These are phyloP conservation scores for Tiliacea aurago DNA, from an alignment of 2,888 invertebrate species.

Conservation along the genomic window DNA sequence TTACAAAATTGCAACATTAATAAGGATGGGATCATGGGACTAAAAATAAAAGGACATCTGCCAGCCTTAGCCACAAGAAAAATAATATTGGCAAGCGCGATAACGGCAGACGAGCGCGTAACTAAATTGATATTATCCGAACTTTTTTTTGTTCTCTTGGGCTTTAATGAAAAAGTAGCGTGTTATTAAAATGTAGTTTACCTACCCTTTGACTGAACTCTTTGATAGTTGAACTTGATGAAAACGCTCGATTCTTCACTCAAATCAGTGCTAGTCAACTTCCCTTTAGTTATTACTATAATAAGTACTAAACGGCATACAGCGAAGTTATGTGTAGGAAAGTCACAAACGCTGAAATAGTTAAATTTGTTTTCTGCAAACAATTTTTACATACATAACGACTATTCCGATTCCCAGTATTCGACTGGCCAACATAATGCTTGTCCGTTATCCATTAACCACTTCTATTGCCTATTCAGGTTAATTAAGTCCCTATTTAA, in stretches of 20 bases:
- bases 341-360: not conserved
- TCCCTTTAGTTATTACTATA: not conserved
- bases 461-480: slow-evolving; percentile 10
- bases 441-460: slow-evolving; percentile 1
- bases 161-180: slow-evolving; percentile 39
- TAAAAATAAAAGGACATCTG: not conserved
- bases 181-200: slow-evolving; percentile 18
- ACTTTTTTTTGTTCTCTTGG: slow-evolving; percentile 19
- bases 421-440: not conserved
- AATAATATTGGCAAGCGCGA: slow-evolving; percentile 13
- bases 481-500: slow-evolving; percentile 5
- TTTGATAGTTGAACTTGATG: slow-evolving; percentile 38
- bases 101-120: slow-evolving; percentile 14
- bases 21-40: not conserved
- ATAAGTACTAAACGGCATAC: not conserved
- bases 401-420: not conserved
- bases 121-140: slow-evolving; percentile 32
- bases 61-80: slow-evolving; percentile 6
- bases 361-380: not conserved
- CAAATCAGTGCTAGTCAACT: not conserved
- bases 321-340: not conserved
- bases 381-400: not conserved
- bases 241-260: slow-evolving; percentile 12
- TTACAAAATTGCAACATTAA: not conserved
- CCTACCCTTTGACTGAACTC: slow-evolving; percentile 29